These are phyloP conservation scores for Tapirus terrestris DNA, from an alignment of 2,113 vertebrate genomes.

Conservation along the genomic window DNA sequence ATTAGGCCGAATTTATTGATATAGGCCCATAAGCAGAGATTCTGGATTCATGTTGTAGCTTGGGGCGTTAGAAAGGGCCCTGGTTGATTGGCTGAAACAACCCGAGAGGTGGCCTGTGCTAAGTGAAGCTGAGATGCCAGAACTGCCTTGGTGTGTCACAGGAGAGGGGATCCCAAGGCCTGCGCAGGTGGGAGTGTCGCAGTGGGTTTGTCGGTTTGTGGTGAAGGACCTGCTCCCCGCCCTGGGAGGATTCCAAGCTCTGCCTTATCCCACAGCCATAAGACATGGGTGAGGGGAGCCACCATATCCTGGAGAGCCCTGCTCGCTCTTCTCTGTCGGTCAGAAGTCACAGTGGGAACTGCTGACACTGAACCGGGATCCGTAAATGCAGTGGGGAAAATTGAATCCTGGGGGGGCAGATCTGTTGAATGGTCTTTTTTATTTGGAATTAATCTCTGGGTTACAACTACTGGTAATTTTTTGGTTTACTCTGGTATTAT, in stretches of 20 bases:
- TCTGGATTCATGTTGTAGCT: not conserved
- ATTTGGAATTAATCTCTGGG: not conserved
- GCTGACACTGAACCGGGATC: not conserved
- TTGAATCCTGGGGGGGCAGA: not conserved
- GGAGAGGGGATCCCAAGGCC: not conserved
- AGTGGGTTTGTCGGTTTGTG: not conserved
- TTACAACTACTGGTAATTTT: not conserved
- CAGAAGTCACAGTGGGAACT: not conserved
- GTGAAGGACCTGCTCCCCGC: not conserved
- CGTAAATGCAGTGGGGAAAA: not conserved
- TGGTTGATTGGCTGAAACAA: not conserved
- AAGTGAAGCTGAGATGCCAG: not conserved
- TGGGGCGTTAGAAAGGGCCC: not conserved
- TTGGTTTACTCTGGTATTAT: not conserved
- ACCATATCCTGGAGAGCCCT: not conserved
- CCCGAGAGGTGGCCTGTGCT: not conserved
- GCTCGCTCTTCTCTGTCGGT: not conserved
- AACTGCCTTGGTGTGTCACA: not conserved
- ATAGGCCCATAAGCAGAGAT: not conserved
- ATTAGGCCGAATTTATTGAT: not conserved
- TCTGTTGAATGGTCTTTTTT: not conserved
- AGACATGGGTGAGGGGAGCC: not conserved
- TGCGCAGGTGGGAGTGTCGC: not conserved
- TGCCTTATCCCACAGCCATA: not conserved
- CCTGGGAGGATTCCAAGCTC: not conserved